Evolutionary conservation across 2,888 invertebrate species (phyloP).

Genomic region (Brassicogethes aeneus): DNA sequence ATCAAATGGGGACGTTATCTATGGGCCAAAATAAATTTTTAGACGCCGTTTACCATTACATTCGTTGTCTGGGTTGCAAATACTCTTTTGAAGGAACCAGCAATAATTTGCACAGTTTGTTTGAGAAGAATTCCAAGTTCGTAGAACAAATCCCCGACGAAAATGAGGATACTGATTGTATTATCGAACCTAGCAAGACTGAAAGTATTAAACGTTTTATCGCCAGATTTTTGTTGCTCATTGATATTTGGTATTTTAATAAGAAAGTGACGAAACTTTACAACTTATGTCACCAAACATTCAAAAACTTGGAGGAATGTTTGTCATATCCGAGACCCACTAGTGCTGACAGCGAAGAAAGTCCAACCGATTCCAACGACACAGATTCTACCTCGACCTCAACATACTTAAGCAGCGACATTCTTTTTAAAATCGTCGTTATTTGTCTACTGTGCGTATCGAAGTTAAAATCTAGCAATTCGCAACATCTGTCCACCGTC

Average conservation of each 20-base stretch:
- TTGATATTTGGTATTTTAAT: constrained; percentile 55
- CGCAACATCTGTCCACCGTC: constrained; percentile 71
- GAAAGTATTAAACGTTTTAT: constrained; percentile 45
- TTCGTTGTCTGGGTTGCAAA: constrained; percentile 70
- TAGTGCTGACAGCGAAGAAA: constrained; percentile 44
- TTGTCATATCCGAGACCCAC: constrained; percentile 47
- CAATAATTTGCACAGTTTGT: constrained; percentile 71
- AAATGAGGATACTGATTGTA: constrained; percentile 34
- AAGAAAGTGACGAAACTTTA: constrained; percentile 58
- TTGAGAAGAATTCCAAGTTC: constrained; percentile 58
- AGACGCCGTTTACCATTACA: constrained; percentile 84
- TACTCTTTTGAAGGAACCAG: constrained; percentile 84
- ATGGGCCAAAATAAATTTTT: constrained; percentile 72
- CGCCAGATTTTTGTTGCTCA: constrained; percentile 49
- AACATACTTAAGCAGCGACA: constrained; percentile 53
- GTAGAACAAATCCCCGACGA: constrained; percentile 44
- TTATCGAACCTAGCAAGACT: constrained; percentile 32
- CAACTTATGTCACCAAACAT: constrained; percentile 57
- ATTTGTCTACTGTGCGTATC: constrained; percentile 75
- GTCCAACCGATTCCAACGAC: constrained; percentile 44
- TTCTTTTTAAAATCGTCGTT: constrained; percentile 73
- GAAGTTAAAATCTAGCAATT: constrained; percentile 63
- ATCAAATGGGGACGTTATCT: constrained; percentile 85
- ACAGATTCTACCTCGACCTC: constrained; percentile 46
- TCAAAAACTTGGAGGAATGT: constrained; percentile 66